These are phyloP conservation scores for Xylocopa sonorina DNA, from an alignment of 1,140 invertebrate species.

Conservation along the genomic window DNA sequence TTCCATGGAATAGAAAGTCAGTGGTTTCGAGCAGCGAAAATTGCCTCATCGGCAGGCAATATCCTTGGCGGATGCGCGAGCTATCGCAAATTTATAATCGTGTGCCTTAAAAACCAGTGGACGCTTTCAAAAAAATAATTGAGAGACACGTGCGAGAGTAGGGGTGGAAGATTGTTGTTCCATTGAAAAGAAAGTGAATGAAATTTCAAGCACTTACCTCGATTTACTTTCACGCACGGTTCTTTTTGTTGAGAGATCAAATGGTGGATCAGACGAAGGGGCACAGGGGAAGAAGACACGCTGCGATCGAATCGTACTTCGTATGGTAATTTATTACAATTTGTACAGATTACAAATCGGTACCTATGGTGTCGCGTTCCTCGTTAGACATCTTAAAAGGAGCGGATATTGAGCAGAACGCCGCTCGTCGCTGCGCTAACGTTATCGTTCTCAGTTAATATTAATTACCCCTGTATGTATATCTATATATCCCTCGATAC, in stretches of 20 bases:
- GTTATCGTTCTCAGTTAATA: constrained; percentile 56
- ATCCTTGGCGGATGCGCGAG: no score
- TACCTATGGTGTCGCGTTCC: constrained; percentile 62
- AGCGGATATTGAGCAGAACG: constrained; percentile 69
- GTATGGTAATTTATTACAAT: constrained; percentile 69
- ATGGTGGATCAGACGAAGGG: no score
- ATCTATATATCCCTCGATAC: constrained; percentile 57
- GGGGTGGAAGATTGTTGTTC: no score
- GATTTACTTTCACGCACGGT: not conserved
- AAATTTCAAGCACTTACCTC: not conserved
- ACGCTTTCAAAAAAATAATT: no score
- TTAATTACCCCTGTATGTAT: constrained; percentile 60
- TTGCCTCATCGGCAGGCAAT: no score
- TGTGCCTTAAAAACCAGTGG: no score
- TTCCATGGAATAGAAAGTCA: no score
- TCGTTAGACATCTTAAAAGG: constrained; percentile 62
- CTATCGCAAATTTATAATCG: no score
- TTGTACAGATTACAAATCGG: constrained; percentile 69
- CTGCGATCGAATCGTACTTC: constrained; percentile 37
- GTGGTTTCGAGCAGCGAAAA: not conserved
- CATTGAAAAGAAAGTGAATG: no score
- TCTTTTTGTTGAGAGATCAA: no score
- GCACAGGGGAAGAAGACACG: not conserved
- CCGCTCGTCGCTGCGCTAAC: constrained; percentile 66
- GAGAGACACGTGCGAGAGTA: no score